Base-by-base conservation (phyloP, 2,888 invertebrate species). In the Luperina testacea region DNA sequence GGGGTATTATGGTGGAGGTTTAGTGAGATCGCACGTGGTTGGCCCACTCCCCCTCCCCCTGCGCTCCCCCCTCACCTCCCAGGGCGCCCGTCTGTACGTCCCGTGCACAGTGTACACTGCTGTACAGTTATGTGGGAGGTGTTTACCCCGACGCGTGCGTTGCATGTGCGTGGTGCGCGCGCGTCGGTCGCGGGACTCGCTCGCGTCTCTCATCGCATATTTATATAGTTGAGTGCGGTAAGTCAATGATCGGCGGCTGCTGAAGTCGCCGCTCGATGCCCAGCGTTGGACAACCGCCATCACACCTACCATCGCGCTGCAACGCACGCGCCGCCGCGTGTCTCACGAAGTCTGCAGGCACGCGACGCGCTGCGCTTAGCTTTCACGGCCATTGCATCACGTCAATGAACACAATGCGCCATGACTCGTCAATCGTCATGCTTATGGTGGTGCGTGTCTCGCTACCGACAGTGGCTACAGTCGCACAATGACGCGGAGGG, bases 331-430 rank as follows among this genome's bases (percentile, higher is more conserved):
- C 73, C 75, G 65, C 67, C 75, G 65, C 67, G 27, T 61, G 20
- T 27, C 71, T 67, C 83, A 74, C 77, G 73, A 68, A 57, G 48
- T 73, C 71, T 64, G 65, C 63, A 68, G 83, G 76, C 78, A 77
- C 82, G 72, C 77, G 80, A 74, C 27, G 69, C 38, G 72, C 79
- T 84, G 64, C 82, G 81, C 78, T 86, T 81, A 81, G 70, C 77
- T 81, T 82, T 80, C 80, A 83, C 71, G 63, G 42, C 42, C 65
- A 51, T 72, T 74, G 77, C 72, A 74, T 83, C 79, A 79, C 75
- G 65, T 75, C 80, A 84, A 74, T 84, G 78, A 81, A 24, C 42
- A 82, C 38, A 73, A 64, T n/a, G 38, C 38, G 2, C 64, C 48
- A 27, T 27, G 24, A 24, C n/a, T 27, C 24, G 17, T 17, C 38